Conservation (phyloP, 2,797 vertebrate species). For the Echiichthys vipera region DNA sequence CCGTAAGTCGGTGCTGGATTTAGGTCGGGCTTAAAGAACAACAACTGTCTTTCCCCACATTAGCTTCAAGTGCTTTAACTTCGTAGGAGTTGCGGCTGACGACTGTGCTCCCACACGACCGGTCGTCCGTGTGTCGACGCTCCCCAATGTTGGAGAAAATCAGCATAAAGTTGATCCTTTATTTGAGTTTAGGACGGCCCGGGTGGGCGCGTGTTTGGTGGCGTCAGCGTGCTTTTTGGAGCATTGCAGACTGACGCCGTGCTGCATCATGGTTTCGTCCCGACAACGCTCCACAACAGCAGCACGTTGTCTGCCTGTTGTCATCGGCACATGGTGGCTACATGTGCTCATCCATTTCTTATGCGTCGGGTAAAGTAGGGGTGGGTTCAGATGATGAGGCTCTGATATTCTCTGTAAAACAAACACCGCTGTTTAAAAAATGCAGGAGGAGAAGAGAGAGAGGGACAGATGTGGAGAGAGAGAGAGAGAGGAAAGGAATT, state of each 20-base stretch:
- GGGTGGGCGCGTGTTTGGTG: too few species aligned
- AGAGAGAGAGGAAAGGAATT: background rate
- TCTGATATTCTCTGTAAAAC: background rate
- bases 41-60: background rate
- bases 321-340: background rate
- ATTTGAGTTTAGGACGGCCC: too few species aligned
- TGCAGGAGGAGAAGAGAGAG: constrained; percentile 14
- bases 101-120: background rate
- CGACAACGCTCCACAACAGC: background rate
- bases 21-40: constrained; percentile 1
- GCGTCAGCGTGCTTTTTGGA: background rate
- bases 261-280: background rate
- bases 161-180: background rate
- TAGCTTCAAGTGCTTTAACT: too few species aligned
- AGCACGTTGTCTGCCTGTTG: too few species aligned
- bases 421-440: constrained; percentile 14
- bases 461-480: constrained; percentile 1
- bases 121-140: background rate
- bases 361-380: background rate
- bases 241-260: background rate
- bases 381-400: background rate
- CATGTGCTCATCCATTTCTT: too few species aligned
- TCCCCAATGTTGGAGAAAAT: background rate
- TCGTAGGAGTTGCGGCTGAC: too few species aligned
- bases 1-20: constrained; percentile 4